These are phyloP conservation scores for Ptilorrhoa leucosticta DNA, from an alignment of 2,113 vertebrate species.

Conservation along the genomic window DNA sequence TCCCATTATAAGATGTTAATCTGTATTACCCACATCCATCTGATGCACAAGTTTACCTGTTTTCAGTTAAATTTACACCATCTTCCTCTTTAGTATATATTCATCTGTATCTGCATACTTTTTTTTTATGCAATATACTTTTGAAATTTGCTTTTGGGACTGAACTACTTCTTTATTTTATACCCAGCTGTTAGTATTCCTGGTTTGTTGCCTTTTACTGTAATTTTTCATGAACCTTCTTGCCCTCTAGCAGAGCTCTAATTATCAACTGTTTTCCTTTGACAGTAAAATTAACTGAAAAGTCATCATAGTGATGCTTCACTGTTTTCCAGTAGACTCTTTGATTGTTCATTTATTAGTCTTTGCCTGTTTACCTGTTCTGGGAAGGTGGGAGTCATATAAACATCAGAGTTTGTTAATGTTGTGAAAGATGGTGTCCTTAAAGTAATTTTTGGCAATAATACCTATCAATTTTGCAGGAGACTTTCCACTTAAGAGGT, in stretches of 20 bases:
- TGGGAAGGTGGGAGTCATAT: not conserved
- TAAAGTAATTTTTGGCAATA: not conserved
- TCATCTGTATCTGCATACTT: not conserved
- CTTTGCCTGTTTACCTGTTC: not conserved
- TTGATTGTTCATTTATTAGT: not conserved
- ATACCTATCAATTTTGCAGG: not conserved
- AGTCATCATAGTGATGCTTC: not conserved
- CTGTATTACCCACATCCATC: not conserved
- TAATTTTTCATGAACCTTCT: not conserved
- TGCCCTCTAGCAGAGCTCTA: not conserved
- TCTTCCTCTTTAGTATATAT: not conserved
- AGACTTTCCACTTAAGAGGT: not conserved
- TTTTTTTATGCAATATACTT: not conserved
- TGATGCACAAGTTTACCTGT: not conserved
- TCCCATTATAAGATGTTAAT: not conserved
- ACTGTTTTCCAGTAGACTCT: not conserved
- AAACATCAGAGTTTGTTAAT: not conserved
- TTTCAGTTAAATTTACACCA: not conserved
- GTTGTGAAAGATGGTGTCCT: not conserved
- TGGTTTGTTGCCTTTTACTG: not conserved
- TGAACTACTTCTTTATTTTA: not conserved
- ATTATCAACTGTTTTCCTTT: not conserved
- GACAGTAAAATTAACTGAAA: not conserved
- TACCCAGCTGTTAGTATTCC: not conserved
- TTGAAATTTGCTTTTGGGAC: not conserved